These are phyloP conservation scores for Megalops atlanticus DNA, from an alignment of 2,113 vertebrate species.

Conservation along the genomic window DNA sequence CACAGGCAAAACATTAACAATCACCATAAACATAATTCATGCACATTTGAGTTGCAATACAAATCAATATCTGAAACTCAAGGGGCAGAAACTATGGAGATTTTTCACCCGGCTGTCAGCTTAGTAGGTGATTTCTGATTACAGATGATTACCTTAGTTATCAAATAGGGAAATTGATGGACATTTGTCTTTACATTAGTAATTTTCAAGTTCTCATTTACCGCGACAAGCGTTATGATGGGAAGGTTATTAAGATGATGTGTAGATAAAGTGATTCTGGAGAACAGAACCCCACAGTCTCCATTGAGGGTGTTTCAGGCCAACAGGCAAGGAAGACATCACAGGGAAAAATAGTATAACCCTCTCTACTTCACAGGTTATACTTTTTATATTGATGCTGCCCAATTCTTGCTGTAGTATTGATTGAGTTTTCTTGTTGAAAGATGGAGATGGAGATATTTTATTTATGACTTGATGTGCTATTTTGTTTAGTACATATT, in stretches of 20 bases:
- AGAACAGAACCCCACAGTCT: not conserved
- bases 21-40: not conserved
- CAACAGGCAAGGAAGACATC: too few species aligned
- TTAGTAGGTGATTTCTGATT: not conserved
- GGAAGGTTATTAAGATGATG: conserved; percentile 4
- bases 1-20: not conserved
- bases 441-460: too few species aligned
- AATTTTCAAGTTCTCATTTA: not conserved
- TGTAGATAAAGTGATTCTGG: not conserved
- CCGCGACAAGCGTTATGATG: not conserved
- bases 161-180: not conserved
- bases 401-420: too few species aligned
- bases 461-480: too few species aligned
- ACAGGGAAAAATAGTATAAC: too few species aligned
- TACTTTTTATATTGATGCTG: too few species aligned
- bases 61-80: not conserved
- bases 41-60: not conserved
- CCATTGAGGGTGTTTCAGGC: too few species aligned
- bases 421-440: too few species aligned
- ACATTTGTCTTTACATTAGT: conserved; percentile 5
- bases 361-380: too few species aligned
- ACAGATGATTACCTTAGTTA: not conserved
- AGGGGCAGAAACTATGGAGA: not conserved
- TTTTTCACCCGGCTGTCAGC: not conserved
- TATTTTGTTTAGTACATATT: too few species aligned